Conservation (phyloP, 2,113 vertebrate genomes). For the Emydura subglobosa region DNA sequence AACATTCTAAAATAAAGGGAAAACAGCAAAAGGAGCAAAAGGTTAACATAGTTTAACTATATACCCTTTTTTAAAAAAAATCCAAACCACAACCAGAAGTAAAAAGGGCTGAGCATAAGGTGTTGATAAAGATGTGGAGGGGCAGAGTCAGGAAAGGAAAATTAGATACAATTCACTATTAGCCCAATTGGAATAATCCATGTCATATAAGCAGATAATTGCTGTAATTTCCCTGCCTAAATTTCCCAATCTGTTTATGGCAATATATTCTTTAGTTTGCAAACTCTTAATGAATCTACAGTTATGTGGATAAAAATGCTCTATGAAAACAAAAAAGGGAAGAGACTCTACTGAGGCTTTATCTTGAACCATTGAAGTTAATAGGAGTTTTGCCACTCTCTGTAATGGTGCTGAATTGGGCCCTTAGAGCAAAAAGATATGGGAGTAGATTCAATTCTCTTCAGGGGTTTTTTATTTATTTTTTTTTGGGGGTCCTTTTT, state of each 20-base stretch:
- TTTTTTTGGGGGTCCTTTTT: background rate
- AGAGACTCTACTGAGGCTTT: background rate
- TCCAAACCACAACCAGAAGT: background rate
- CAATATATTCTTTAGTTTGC: background rate
- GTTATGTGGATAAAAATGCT: background rate
- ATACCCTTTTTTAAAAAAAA: background rate
- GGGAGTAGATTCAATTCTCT: background rate
- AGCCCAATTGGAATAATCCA: background rate
- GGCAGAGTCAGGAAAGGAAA: background rate
- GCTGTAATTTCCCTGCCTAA: background rate
- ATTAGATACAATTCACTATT: background rate
- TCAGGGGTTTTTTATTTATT: background rate
- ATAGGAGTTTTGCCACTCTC: background rate
- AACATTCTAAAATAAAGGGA: background rate
- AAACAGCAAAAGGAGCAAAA: background rate
- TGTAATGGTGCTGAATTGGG: background rate
- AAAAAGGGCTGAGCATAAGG: rapidly evolving
- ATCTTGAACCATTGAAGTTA: background rate
- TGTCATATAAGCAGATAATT: background rate
- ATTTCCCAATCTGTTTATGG: background rate
- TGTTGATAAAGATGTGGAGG: background rate
- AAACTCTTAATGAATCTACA: background rate
- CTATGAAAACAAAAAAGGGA: background rate
- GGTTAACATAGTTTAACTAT: background rate
- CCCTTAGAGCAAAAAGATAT: background rate